These are phyloP conservation scores for Antheraea yamamai DNA, from an alignment of 2,888 invertebrate species.

Conservation along the genomic window DNA sequence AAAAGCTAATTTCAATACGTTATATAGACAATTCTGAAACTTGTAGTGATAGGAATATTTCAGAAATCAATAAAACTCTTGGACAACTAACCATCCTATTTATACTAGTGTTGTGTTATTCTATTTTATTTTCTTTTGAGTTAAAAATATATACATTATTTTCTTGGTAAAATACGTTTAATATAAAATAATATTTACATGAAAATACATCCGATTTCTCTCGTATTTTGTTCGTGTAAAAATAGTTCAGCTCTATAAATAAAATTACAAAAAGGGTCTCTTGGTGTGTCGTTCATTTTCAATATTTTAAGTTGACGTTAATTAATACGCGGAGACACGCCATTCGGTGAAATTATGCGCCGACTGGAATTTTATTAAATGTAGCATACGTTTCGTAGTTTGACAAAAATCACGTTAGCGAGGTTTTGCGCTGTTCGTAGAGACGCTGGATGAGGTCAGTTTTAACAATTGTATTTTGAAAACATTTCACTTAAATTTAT, in stretches of 20 bases:
- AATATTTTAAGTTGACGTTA: conserved; percentile 64
- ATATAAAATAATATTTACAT: background rate
- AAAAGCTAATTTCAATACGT: too few relatives aligned
- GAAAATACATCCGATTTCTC: background rate
- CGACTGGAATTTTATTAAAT: conserved; percentile 65
- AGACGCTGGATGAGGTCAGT: conserved; percentile 35
- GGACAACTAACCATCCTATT: background rate
- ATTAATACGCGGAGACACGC: conserved; percentile 67
- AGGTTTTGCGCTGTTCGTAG: conserved; percentile 24
- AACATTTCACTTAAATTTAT: background rate
- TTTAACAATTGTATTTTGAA: background rate
- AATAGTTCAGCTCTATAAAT: conserved; percentile 14
- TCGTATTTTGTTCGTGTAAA: background rate
- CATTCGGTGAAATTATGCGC: conserved; percentile 62
- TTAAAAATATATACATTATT: background rate
- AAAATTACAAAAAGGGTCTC: conserved; percentile 16
- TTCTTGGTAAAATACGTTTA: background rate
- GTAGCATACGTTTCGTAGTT: conserved; percentile 64
- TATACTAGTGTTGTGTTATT: background rate
- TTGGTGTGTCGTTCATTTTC: conserved; percentile 14
- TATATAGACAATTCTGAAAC: background rate
- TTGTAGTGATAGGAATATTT: background rate
- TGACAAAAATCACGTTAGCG: conserved; percentile 70
- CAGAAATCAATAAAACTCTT: background rate
- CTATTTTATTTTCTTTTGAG: background rate